Evolutionary conservation across 2,797 vertebrate species (phyloP), one percentile per base, ranked within the genome.

Genomic region (Etheostoma nigrum): DNA sequence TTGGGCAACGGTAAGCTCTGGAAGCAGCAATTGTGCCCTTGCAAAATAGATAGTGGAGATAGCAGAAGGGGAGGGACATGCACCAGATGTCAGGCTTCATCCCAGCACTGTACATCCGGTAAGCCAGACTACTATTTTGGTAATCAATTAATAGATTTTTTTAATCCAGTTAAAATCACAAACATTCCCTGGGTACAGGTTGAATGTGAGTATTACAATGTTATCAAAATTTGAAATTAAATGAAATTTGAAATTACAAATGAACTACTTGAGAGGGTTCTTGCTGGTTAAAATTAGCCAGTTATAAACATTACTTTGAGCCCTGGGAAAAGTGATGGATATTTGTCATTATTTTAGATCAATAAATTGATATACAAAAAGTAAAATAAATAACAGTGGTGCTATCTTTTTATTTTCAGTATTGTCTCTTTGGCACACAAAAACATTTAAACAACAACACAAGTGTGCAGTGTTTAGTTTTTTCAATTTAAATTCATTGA

Each of bases 401-500:
- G 30, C 5, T 21, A 27, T 2, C 9, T 15, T 23, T 58, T 42
- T 21, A 36, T 33, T 67, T 21, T 45, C 4, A 30, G 23, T 19
- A 25, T 36, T 19, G 63, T 47, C 19, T 64, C 47, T 64, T 14
- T 4, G 11, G 12, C 36, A 40, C 19, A 45, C 47, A 45, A 33
- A 53, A n/a, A 11, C 7, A 45, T 16, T 58, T 7, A 30, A 48
- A 42, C 27, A 8, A 12, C 21, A 23, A 23, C 21, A 23, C 21
- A 40, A 51, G 10, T 27, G 45, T 58, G 19, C 4, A n/a, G 40
- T 27, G 6, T 42, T 48, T 16, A 51, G 27, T 64, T 44, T 14
- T 69, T 70, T 77, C 67, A 58, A 14, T 21, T 70, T 44, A 11
- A 48, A 49, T 23, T 42, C 4, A 1, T n/a, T 23, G 16, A n/a